phyloP scores from a whole-genome alignment of 2,113 vertebrate species.

The Odobenus rosmarus region DNA sequence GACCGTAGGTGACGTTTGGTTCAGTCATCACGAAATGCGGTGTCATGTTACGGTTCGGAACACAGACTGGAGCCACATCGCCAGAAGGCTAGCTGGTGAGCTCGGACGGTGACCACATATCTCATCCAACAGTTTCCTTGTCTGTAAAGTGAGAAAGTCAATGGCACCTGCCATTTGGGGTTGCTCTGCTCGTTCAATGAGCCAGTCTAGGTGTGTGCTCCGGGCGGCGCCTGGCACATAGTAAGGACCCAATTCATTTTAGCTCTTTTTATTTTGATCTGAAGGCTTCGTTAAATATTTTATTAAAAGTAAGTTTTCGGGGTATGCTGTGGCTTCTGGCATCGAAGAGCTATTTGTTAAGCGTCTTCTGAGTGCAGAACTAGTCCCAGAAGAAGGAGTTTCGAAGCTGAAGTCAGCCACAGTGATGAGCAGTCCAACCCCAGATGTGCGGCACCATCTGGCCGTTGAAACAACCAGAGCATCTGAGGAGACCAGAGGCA shows the following conservation, averaged over 20 bases:
- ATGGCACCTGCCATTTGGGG: accelerated
- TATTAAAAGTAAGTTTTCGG: neutral
- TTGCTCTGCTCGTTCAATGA: too few species aligned
- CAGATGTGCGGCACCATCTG: accelerated
- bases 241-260: neutral
- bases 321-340: neutral
- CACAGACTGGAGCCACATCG: neutral
- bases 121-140: accelerated
- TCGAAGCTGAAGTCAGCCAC: neutral
- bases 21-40: neutral
- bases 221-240: accelerated
- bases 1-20: too few species aligned
- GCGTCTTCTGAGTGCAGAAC: neutral
- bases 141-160: neutral
- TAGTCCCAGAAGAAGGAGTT: too few species aligned
- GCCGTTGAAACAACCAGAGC: neutral
- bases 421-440: neutral
- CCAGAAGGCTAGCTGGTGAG: neutral
- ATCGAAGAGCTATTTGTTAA: neutral
- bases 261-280: neutral
- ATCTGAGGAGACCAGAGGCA: neutral
- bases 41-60: accelerated
- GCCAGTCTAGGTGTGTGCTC: accelerated
- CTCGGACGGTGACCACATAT: accelerated
- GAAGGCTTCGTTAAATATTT: neutral